Conservation (phyloP, 2,797 vertebrate genomes). For the Sebastes aleutianus region DNA sequence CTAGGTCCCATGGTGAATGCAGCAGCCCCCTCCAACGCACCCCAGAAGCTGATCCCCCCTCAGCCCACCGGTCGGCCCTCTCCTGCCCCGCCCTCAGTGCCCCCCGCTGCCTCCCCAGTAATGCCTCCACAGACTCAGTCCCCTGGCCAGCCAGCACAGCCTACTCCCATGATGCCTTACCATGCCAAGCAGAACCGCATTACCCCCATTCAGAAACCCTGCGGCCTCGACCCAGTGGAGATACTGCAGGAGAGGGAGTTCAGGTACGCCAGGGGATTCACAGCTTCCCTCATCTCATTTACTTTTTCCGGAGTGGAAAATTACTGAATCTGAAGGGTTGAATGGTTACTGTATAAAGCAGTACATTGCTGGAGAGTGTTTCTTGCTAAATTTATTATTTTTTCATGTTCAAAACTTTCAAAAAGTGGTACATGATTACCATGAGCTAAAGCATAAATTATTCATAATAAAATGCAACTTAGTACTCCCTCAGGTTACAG, state of each 20-base stretch:
- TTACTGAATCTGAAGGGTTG: background rate
- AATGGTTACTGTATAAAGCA: background rate
- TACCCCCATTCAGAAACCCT: conserved; percentile 95
- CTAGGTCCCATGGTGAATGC: conserved; percentile 93
- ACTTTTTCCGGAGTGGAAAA: background rate
- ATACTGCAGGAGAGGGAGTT: conserved; percentile 96
- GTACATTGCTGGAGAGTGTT: background rate
- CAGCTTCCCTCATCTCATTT: background rate
- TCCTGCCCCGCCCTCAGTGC: conserved; percentile 91
- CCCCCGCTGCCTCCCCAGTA: conserved; percentile 91
- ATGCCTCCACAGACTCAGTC: conserved; percentile 97
- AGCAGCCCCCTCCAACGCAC: conserved; percentile 90
- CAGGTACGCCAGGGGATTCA: conserved; percentile 76
- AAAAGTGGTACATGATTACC: background rate
- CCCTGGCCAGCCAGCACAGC: conserved; percentile 91
- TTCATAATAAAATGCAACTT: background rate
- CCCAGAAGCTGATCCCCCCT: conserved; percentile 93
- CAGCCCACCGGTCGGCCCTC: conserved; percentile 93
- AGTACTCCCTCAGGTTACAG: conserved; percentile 82
- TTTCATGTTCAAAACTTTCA: background rate
- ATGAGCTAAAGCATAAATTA: background rate
- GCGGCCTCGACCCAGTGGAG: conserved; percentile 94
- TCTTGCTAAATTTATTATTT: background rate
- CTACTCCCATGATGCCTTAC: conserved; percentile 91
- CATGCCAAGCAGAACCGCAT: conserved; percentile 94